These are phyloP conservation scores for Polylopha cassiicola DNA, from an alignment of 2,888 invertebrate species.

Conservation along the genomic window DNA sequence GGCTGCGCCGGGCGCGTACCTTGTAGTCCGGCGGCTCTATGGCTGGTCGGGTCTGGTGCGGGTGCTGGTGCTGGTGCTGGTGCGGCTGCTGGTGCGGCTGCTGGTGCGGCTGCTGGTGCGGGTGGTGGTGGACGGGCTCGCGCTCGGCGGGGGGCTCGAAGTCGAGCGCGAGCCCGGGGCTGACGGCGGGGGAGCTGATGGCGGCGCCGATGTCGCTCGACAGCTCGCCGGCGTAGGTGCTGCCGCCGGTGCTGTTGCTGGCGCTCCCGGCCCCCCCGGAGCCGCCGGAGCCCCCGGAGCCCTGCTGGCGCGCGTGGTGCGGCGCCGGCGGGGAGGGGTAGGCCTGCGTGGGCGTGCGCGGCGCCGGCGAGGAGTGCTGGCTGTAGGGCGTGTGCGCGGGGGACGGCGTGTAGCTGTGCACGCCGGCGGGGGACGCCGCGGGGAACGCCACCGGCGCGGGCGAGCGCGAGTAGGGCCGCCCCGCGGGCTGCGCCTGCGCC, in stretches of 20 bases:
- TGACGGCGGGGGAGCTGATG: constrained; percentile 84
- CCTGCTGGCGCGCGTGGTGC: constrained; percentile 26
- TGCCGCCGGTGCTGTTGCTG: constrained; percentile 36
- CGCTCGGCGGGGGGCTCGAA: constrained; percentile 80
- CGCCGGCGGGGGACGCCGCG: constrained; percentile 49
- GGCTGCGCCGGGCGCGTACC: no score
- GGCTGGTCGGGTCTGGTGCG: no score
- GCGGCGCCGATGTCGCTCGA: constrained; percentile 88
- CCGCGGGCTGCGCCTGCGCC: constrained; percentile 32
- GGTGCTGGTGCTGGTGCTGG: constrained; percentile 36
- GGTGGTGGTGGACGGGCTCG: constrained; percentile 35
- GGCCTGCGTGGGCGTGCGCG: constrained; percentile 43
- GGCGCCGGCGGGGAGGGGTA: constrained; percentile 33
- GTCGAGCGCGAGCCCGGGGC: constrained; percentile 83
- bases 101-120: constrained; percentile 42
- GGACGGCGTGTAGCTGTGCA: constrained; percentile 59
- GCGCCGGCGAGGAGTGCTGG: constrained; percentile 66
- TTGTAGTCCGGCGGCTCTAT: constrained; percentile 59
- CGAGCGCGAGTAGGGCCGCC: constrained; percentile 54
- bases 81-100: constrained; percentile 39
- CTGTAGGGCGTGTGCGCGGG: constrained; percentile 68
- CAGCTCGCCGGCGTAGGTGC: constrained; percentile 80
- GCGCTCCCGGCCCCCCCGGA: constrained; percentile 36
- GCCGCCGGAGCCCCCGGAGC: constrained; percentile 23
- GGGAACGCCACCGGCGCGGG: constrained; percentile 49